Evolutionary conservation across 2,113 vertebrate species (phyloP).

Genomic region (Myotis brandtii): DNA sequence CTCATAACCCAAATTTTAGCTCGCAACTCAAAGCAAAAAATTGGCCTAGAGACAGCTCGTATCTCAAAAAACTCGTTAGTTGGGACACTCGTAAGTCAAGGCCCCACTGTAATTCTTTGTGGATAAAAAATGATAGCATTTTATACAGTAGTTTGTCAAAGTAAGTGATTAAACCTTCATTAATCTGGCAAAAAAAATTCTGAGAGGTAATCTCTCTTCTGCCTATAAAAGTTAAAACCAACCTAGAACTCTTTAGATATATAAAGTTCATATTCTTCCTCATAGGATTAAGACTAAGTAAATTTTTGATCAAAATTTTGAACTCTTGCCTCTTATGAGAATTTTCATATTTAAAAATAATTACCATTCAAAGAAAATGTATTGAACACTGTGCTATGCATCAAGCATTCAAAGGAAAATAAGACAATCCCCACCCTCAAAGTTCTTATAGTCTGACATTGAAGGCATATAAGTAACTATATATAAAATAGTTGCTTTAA

Average conservation of each 20-base stretch:
- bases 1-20: no score
- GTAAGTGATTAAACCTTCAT: neutral
- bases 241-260: neutral
- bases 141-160: neutral
- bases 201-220: neutral
- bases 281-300: neutral
- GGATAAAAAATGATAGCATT: neutral
- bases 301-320: neutral
- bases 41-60: no score
- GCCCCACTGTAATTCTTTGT: neutral
- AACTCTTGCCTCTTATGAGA: neutral
- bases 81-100: no score
- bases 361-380: neutral
- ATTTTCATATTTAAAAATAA: neutral
- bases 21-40: no score
- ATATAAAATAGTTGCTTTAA: neutral
- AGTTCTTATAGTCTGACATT: neutral
- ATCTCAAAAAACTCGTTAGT: no score
- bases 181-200: neutral
- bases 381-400: neutral
- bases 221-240: conserved; percentile 26
- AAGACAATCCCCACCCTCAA: neutral
- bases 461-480: neutral
- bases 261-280: conserved; percentile 4
- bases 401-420: neutral